Evolutionary conservation across 2,113 vertebrate species (phyloP), one percentile per base, ranked within the genome.

Genomic region (Crypturellus undulatus): DNA sequence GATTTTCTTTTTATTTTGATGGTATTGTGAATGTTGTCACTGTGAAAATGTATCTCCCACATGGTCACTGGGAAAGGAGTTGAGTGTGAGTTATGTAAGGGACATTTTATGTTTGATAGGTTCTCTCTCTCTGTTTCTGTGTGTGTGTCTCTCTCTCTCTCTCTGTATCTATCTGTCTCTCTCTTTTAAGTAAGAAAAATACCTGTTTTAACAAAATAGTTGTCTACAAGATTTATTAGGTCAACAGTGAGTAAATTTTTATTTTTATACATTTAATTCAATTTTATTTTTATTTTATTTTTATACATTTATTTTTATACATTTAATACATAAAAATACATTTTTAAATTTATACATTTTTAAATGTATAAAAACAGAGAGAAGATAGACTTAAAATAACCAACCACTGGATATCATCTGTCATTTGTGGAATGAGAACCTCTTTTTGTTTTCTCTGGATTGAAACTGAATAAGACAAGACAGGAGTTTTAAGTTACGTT

Each of bases 1-100:
- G 14, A 19, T 26, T 81, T 91, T 80, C 18, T 76, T 84, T 49
- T 45, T 42, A 25, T 76, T 76, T 70, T 76, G 79, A 25, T 79
- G 64, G 34, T 60, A 54, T 47, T 75, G 18, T 76, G 68, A 76
- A 13, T n/a, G 64, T 26, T 64, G 32, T n/a, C 87, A 60, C 82
- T 76, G 34, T 36, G 28, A 89, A 68, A 59, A 71, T 34, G 20
- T 3, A 32, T 84, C 34, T 36, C 43, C 22, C 17, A 34, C 36
- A 43, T 0, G 1, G 3, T 24, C 4, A 5, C 59, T 45, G 36
- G 19, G 8, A 32, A 51, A 58, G 25, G 22, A 64, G 8, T 24
- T 79, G 15, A 4, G 15, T 62, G 25, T 64, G 40, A 42, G 70
- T 84, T 70, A 28, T 81, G 20, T 32, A 34, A 42, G 14, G 15